Conservation (phyloP, 2,888 invertebrate genomes). For the Argyra leucocephala region DNA sequence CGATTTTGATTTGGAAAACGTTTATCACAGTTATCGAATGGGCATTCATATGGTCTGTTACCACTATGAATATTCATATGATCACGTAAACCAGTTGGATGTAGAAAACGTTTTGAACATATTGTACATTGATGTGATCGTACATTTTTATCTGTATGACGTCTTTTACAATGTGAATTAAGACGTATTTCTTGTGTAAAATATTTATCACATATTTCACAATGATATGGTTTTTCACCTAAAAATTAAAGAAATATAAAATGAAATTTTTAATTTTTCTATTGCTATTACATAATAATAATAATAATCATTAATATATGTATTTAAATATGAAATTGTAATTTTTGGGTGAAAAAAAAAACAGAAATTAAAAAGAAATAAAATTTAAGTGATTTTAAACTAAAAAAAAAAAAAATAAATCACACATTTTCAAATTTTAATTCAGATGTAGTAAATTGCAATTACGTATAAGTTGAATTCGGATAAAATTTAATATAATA, state of each 20-base stretch:
- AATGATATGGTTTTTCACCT: constrained; percentile 10
- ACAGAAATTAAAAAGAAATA: too few relatives aligned
- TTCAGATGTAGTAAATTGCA: too few relatives aligned
- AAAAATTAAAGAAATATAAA: constrained; percentile 2
- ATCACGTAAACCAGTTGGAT: background rate
- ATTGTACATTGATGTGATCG: background rate
- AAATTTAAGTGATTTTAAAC: too few relatives aligned
- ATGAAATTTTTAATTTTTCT: background rate
- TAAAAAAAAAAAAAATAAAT: too few relatives aligned
- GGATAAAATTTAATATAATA: too few relatives aligned
- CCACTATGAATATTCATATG: background rate
- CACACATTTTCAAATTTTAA: too few relatives aligned
- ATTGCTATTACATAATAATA: background rate
- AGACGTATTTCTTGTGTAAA: background rate
- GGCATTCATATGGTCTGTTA: background rate
- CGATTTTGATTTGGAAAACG: background rate
- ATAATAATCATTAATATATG: background rate
- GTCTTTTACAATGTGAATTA: background rate
- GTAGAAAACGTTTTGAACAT: background rate
- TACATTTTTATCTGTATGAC: background rate
- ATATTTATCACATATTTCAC: constrained; percentile 9
- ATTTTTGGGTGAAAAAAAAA: background rate
- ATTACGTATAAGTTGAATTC: too few relatives aligned
- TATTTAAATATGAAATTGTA: background rate
- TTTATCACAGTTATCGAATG: background rate